phyloP scores from a whole-genome alignment of 2,113 vertebrate species.

The Struthidea cinerea region DNA sequence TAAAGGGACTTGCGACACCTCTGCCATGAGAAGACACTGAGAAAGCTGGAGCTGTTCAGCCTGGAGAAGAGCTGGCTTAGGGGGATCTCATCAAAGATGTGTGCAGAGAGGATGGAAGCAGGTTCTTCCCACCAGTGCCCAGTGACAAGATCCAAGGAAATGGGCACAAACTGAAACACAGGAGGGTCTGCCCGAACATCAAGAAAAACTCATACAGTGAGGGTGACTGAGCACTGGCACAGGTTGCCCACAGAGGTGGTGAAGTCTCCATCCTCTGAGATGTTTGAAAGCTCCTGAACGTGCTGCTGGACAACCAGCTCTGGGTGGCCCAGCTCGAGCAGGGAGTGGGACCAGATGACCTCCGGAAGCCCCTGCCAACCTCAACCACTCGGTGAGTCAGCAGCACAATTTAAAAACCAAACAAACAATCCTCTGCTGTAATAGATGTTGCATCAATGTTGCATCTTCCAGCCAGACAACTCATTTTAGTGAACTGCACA shows the following conservation, averaged over 20 bases:
- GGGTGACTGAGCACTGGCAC: not conserved
- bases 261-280: not conserved
- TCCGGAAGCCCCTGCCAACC: not conserved
- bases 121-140: not conserved
- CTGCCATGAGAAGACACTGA: not conserved
- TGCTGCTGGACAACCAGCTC: not conserved
- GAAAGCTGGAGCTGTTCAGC: not conserved
- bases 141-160: not conserved
- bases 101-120: not conserved
- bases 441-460: not conserved
- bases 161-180: accelerated
- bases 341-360: not conserved
- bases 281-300: not conserved
- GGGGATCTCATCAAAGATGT: not conserved
- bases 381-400: not conserved
- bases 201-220: not conserved
- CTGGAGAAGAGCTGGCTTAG: not conserved
- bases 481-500: not conserved
- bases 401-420: not conserved
- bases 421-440: not conserved
- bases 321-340: not conserved
- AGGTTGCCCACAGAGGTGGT: not conserved
- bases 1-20: not conserved
- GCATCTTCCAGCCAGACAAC: not conserved
- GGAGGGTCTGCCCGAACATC: not conserved